Base-by-base conservation (phyloP, 37 sponge, comb jelly and placozoan species). In the Chondrilla cf. caribensis region DNA sequence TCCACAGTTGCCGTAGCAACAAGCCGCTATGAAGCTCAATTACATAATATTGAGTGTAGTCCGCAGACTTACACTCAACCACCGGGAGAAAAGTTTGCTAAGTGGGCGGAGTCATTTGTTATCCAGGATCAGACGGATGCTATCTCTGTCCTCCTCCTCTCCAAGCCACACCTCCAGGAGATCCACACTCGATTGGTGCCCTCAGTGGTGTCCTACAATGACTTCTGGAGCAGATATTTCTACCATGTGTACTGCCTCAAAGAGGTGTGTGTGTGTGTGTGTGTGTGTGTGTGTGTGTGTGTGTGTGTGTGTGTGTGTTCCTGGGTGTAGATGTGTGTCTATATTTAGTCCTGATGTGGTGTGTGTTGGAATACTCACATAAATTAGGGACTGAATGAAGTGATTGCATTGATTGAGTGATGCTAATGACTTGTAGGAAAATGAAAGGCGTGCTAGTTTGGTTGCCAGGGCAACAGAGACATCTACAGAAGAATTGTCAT, bases 161-260 rank as follows among this genome's bases (percentile, higher is more conserved):
- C 68, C 28, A 84, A 79, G 26, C 58, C 78, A 9, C 85, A 87
- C 58, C 60, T 91, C 11, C 54, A 88, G 29, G 60, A 57, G 22
- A 77, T 87, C 3, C 89, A 91, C 68, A 40, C 88, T 22, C 86
- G 85, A 51, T 79, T 91, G 54, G 92, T 91, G 19, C 92, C 92
- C 3, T 81, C 89, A 1, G 43, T 81, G 17, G 86, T 87, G 28
- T 87, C 92, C 22, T 91, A 91, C 55, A 85, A 87, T 65, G 54
- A 78, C 29, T 91, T 91, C 79, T 91, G 92, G 92, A 42, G 57
- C 24, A 65, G 83, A 31, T 91, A 91, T 41, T 87, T 87, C 75
- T 91, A 77, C 76, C 82, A 85, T 38, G 58, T 83, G 2, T 64
- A 82, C 0, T 51, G 35, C 35, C 37, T 91, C 11, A 44, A 91